phyloP scores from a whole-genome alignment of 2,113 vertebrate species.

The Paradisaea rubra region DNA sequence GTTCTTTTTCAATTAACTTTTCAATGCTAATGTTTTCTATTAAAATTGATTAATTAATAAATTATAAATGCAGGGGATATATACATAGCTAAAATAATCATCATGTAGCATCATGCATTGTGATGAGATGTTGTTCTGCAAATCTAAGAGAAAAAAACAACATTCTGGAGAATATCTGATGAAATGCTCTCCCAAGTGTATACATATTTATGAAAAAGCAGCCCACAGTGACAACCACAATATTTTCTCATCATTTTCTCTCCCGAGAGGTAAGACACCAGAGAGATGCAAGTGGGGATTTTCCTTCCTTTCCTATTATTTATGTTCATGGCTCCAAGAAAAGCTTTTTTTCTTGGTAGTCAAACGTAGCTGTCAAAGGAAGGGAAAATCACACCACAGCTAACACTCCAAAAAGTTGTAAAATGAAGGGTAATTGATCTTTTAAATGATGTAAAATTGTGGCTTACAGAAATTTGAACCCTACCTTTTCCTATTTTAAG shows the following conservation, averaged over 20 bases:
- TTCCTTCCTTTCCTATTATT: neutral
- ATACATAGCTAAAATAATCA: neutral
- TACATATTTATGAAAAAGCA: neutral
- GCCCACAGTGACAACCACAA: neutral
- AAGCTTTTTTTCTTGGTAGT: neutral
- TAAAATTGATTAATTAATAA: neutral
- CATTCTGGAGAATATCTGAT: neutral
- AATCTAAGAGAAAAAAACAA: neutral
- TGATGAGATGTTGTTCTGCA: neutral
- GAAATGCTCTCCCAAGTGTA: neutral
- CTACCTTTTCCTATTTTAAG: neutral
- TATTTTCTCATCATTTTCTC: neutral
- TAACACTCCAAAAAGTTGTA: neutral
- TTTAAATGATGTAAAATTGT: neutral
- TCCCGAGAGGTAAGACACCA: neutral
- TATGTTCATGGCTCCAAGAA: neutral
- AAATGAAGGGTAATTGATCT: neutral
- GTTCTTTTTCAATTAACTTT: neutral
- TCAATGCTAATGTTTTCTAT: neutral
- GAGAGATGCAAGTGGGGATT: neutral
- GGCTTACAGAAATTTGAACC: neutral
- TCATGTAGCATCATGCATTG: neutral
- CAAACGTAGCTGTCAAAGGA: neutral
- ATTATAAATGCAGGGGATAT: neutral
- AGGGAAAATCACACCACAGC: neutral